Conservation (phyloP, 2,113 vertebrate genomes). For the Pleuronectes platessa region DNA sequence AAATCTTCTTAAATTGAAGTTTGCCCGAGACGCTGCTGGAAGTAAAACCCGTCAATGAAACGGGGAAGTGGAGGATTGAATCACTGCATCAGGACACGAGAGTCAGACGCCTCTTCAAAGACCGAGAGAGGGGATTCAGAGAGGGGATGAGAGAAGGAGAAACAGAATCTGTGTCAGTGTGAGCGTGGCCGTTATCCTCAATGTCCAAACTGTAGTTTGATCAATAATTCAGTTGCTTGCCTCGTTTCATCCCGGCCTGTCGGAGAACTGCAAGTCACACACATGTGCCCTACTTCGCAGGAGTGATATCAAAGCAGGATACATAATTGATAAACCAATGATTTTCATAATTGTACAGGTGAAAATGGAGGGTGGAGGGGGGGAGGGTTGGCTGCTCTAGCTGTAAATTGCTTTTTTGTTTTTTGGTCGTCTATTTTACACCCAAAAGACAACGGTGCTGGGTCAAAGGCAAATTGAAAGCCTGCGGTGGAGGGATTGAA, state of each 20-base stretch:
- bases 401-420: slow-evolving; percentile 8
- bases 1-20: slow-evolving; percentile 8
- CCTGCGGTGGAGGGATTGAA: slow-evolving; percentile 45
- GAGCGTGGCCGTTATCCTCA: slow-evolving; percentile 7
- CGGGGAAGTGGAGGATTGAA: background rate
- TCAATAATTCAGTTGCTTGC: slow-evolving; percentile 30
- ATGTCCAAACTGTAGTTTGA: slow-evolving; percentile 19
- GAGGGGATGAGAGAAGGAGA: slow-evolving; percentile 5
- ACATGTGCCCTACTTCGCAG: background rate
- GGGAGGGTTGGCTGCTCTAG: no score
- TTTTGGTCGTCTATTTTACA: background rate
- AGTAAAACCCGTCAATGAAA: background rate
- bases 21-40: background rate
- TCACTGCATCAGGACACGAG: background rate
- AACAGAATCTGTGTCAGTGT: slow-evolving; percentile 8
- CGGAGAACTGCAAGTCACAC: background rate
- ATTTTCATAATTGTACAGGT: slow-evolving; percentile 9
- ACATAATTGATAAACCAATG: slow-evolving; percentile 1
- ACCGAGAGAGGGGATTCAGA: background rate
- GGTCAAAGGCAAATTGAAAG: slow-evolving; percentile 50
- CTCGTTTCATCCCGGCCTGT: background rate
- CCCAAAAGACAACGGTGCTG: background rate
- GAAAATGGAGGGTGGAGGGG: background rate
- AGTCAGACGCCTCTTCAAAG: slow-evolving; percentile 27
- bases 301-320: background rate